phyloP scores from a whole-genome alignment of 1,140 invertebrate genomes.

The Dreissena polymorpha region DNA sequence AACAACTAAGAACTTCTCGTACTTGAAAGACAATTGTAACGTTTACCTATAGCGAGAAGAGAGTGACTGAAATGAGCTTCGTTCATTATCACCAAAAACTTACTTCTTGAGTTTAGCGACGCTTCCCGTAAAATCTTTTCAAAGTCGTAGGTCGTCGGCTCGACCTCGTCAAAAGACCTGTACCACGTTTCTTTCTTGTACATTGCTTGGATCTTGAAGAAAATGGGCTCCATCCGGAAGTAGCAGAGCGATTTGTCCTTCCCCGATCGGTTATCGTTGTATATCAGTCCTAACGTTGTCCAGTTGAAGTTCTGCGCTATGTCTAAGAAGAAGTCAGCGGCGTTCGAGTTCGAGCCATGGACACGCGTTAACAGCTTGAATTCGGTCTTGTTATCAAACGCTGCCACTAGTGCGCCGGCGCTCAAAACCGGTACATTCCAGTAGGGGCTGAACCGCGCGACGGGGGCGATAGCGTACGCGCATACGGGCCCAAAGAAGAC shows the following conservation, averaged over 20 bases:
- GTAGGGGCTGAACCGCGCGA: slow-evolving; percentile 89
- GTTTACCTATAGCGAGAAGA: too few species aligned
- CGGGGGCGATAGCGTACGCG: slow-evolving; percentile 94
- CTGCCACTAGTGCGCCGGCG: slow-evolving; percentile 90
- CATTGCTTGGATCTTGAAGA: slow-evolving; percentile 59
- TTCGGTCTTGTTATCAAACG: slow-evolving; percentile 82
- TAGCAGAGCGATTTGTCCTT: slow-evolving; percentile 63
- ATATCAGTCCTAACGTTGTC: slow-evolving; percentile 82
- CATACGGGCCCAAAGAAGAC: slow-evolving; percentile 95
- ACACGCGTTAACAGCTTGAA: slow-evolving; percentile 71
- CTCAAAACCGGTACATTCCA: slow-evolving; percentile 94
- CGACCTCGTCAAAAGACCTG: slow-evolving; percentile 84
- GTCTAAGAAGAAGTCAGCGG: slow-evolving; percentile 85
- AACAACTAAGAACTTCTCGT: too few species aligned
- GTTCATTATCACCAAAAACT: slow-evolving; percentile 22
- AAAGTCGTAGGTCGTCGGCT: slow-evolving; percentile 71
- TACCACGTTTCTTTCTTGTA: slow-evolving; percentile 77
- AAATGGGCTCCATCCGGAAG: slow-evolving; percentile 74
- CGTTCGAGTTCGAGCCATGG: slow-evolving; percentile 80
- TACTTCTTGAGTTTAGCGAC: slow-evolving; percentile 64
- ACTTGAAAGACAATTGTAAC: too few species aligned
- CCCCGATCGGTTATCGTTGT: slow-evolving; percentile 66
- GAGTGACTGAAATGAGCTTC: too few species aligned
- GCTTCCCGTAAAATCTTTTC: slow-evolving; percentile 57
- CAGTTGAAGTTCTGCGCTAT: slow-evolving; percentile 87